Evolutionary conservation across 2,888 invertebrate species (phyloP).

Genomic region (Catocala sponsa): DNA sequence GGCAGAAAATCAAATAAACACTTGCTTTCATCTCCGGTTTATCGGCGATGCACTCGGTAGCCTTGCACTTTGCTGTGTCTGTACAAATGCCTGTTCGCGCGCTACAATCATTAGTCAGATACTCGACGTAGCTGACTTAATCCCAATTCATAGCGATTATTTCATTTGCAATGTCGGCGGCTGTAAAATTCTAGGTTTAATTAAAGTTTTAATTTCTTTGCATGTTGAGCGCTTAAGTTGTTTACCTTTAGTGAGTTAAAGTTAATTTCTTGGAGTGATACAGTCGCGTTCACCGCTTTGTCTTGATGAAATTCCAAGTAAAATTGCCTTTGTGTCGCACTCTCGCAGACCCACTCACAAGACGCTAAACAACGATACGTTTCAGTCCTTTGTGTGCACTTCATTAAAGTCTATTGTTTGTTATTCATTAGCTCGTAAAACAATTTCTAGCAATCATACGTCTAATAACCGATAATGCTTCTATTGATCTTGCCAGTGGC

Average conservation of each 20-base stretch:
- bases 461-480: constrained; percentile 78
- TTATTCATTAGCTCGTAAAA: constrained; percentile 70
- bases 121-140: constrained; percentile 70
- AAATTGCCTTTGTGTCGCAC: constrained; percentile 23
- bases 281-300: constrained; percentile 10
- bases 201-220: constrained; percentile 41
- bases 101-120: constrained; percentile 69
- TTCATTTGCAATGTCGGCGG: constrained; percentile 59
- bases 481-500: constrained; percentile 83
- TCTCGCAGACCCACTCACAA: constrained; percentile 7
- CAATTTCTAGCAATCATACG: constrained; percentile 72
- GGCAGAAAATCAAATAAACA: constrained; percentile 85
- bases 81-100: constrained; percentile 70
- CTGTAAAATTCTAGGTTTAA: constrained; percentile 27
- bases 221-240: constrained; percentile 28
- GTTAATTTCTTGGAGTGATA: constrained; percentile 33
- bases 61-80: constrained; percentile 78
- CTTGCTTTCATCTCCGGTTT: constrained; percentile 83
- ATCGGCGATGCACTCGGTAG: constrained; percentile 81
- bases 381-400: constrained; percentile 34
- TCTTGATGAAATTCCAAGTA: constrained; percentile 27
- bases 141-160: constrained; percentile 65
- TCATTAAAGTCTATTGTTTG: constrained; percentile 54
- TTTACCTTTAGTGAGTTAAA: constrained; percentile 38
- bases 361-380: constrained; percentile 9